Evolutionary conservation across 2,888 invertebrate species (phyloP).

Genomic region (Agrenia bidenticulata): DNA sequence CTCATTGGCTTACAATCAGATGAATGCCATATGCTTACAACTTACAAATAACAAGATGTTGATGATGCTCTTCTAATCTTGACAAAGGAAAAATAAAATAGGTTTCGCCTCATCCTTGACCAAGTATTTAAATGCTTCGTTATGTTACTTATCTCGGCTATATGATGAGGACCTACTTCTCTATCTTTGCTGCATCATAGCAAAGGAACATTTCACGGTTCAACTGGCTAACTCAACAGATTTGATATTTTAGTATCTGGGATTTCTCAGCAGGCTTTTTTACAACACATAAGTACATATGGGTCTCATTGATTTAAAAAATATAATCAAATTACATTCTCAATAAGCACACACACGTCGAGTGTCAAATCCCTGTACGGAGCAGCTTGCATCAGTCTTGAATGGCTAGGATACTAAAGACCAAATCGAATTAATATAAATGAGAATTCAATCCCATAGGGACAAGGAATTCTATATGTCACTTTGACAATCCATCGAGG

Average conservation of each 20-base stretch:
- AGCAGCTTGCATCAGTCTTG: not conserved
- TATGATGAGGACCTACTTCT: constrained; percentile 12
- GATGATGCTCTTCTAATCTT: constrained; percentile 8
- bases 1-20: too few species aligned
- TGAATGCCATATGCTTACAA: too few species aligned
- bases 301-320: not conserved
- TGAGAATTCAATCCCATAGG: constrained; percentile 3
- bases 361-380: not conserved
- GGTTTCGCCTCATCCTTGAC: constrained; percentile 25
- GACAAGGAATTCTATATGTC: not conserved
- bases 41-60: too few species aligned
- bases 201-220: constrained; percentile 7
- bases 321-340: not conserved
- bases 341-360: constrained; percentile 1
- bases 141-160: constrained; percentile 21
- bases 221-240: constrained; percentile 17
- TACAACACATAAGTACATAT: not conserved
- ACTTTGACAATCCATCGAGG: not conserved
- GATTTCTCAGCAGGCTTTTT: not conserved
- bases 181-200: not conserved
- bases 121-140: constrained; percentile 17
- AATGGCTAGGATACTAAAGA: not conserved
- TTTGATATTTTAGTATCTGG: not conserved
- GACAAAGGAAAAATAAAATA: constrained; percentile 7
- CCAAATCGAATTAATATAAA: constrained; percentile 6